These are phyloP conservation scores for Tenodera sinensis DNA, from an alignment of 2,888 invertebrate genomes.

Conservation along the genomic window DNA sequence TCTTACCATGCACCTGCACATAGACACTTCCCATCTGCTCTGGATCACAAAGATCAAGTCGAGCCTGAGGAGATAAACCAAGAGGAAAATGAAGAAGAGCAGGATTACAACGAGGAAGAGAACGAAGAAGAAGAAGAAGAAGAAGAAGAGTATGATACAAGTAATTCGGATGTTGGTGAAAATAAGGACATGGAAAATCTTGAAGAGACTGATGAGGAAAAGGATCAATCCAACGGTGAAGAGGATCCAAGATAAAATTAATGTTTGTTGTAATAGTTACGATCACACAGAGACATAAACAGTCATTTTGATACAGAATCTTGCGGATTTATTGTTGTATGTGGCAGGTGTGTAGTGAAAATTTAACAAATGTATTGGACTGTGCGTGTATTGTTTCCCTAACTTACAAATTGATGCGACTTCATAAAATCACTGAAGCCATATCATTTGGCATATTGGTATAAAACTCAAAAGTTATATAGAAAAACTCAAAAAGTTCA, in stretches of 20 bases:
- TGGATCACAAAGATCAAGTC: background rate
- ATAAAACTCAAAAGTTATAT: too few species aligned
- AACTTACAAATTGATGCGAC: too few species aligned
- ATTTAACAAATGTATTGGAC: too few species aligned
- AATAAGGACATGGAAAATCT: background rate
- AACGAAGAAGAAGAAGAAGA: background rate
- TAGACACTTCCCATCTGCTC: background rate
- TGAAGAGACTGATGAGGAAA: background rate
- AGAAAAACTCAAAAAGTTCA: too few species aligned
- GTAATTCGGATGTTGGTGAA: background rate
- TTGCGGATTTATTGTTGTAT: too few species aligned
- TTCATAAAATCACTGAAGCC: too few species aligned
- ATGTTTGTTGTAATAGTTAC: too few species aligned
- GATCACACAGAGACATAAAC: too few species aligned
- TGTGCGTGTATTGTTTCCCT: too few species aligned
- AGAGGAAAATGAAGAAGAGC: background rate
- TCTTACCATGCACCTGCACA: background rate
- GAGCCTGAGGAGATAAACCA: background rate
- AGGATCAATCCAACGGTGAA: background rate
- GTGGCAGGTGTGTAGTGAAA: too few species aligned
- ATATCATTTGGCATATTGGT: too few species aligned
- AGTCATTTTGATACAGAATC: too few species aligned
- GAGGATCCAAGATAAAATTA: background rate
- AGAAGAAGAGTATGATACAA: background rate
- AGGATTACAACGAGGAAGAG: background rate